Conservation (phyloP, 2,888 invertebrate genomes). For the Caenorhabditis macrosperma region DNA sequence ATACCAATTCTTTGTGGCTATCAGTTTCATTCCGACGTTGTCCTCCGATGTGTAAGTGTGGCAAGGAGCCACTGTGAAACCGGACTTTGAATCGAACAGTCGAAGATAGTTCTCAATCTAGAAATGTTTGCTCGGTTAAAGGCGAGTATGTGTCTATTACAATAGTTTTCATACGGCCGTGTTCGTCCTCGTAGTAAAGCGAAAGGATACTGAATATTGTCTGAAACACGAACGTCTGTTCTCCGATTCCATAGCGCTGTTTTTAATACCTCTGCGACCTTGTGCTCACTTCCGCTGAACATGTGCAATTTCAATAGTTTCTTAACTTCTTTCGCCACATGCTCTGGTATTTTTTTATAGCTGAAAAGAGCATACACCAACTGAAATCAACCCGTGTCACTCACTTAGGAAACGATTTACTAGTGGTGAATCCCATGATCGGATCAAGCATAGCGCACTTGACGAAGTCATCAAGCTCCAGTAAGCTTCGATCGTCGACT, state of each 20-base stretch:
- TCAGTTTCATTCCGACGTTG: conserved; percentile 11
- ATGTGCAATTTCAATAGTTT: not conserved
- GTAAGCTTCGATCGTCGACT: not conserved
- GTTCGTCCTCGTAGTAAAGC: not conserved
- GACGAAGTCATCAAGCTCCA: not conserved
- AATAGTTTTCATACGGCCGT: no score
- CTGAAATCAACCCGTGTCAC: not conserved
- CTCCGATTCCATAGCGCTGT: no score
- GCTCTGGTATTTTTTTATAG: not conserved
- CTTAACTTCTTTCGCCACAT: not conserved
- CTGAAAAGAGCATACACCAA: not conserved
- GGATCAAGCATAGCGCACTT: not conserved
- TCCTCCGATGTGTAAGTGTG: not conserved
- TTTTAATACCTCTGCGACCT: no score
- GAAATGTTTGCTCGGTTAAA: no score
- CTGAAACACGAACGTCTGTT: no score
- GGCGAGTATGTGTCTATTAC: no score
- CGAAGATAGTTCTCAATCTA: conserved; percentile 22
- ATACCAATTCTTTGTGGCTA: conserved; percentile 11
- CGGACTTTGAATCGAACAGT: conserved; percentile 2
- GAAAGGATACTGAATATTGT: no score
- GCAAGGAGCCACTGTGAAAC: conserved; percentile 8
- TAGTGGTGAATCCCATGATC: not conserved
- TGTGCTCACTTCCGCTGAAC: not conserved
- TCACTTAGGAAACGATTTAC: conserved; percentile 10